Percentiles rank a stretch among this genome's conserved stretches.
Conservation (phyloP, 1,140 invertebrate genomes). For the Drosophila parabipectinata region DNA sequence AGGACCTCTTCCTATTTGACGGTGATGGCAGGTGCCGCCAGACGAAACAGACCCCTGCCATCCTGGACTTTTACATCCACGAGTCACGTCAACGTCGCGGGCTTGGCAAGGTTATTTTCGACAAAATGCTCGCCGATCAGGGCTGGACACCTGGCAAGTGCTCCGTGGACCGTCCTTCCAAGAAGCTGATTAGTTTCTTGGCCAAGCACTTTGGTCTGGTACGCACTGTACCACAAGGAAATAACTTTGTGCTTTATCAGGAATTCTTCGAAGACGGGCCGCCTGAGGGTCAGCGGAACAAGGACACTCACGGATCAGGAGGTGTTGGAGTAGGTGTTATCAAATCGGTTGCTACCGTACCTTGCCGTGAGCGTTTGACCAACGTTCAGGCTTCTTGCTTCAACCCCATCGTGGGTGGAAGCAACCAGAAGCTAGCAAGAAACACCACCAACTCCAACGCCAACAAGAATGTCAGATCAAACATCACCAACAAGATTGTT, state of each 20-base stretch:
- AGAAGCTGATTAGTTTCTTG: slow-evolving; percentile 92
- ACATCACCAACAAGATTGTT: background rate
- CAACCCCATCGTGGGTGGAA: background rate
- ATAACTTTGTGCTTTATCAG: slow-evolving; percentile 93
- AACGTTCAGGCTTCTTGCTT: background rate
- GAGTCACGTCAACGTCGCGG: slow-evolving; percentile 90
- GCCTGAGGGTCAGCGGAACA: background rate
- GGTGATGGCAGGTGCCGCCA: slow-evolving; percentile 84
- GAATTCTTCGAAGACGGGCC: slow-evolving; percentile 87
- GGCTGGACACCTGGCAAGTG: slow-evolving; percentile 88
- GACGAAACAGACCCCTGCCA: slow-evolving; percentile 88
- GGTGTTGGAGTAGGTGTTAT: background rate
- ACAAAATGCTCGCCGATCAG: slow-evolving; percentile 90
- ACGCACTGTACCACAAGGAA: slow-evolving; percentile 90
- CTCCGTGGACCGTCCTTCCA: slow-evolving; percentile 94
- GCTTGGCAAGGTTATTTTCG: slow-evolving; percentile 89
- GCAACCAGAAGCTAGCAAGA: background rate
- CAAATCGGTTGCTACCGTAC: background rate
- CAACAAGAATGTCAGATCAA: background rate
- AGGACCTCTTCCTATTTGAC: slow-evolving; percentile 92
- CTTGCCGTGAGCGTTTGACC: background rate
- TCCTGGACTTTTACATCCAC: slow-evolving; percentile 94
- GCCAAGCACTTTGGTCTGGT: slow-evolving; percentile 91
- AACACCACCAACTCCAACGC: background rate
- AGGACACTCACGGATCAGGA: background rate